Conservation (phyloP, 2,888 invertebrate species). For the Sphaerophoria rueppellii region DNA sequence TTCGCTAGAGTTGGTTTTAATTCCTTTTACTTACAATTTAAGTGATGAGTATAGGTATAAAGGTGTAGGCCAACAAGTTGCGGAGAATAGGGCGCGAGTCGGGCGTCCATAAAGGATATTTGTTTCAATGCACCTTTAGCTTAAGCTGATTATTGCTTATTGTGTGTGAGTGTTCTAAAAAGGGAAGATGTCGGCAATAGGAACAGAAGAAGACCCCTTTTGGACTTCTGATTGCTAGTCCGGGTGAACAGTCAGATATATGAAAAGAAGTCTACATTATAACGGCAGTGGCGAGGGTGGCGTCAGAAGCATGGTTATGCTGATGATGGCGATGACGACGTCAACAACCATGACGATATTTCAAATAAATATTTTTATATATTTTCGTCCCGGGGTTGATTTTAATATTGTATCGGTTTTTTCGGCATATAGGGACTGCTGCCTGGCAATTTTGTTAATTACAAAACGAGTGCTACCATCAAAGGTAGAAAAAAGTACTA, state of each 20-base stretch:
- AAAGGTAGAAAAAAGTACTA: slow-evolving; percentile 44
- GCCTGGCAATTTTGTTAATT: slow-evolving; percentile 82
- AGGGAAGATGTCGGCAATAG: slow-evolving; percentile 49
- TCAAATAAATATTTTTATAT: slow-evolving; percentile 49
- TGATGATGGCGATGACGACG: slow-evolving; percentile 67
- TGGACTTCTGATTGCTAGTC: slow-evolving; percentile 70
- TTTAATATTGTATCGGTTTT: slow-evolving; percentile 72
- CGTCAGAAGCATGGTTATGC: background rate
- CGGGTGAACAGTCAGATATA: slow-evolving; percentile 66
- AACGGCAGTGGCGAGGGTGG: background rate
- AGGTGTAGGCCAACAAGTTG: slow-evolving; percentile 35
- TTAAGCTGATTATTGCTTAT: slow-evolving; percentile 74
- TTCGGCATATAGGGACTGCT: slow-evolving; percentile 54
- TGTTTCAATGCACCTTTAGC: slow-evolving; percentile 74
- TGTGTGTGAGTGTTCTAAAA: slow-evolving; percentile 61
- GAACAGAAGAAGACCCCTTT: slow-evolving; percentile 70
- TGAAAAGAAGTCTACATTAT: slow-evolving; percentile 58
- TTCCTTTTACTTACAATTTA: slow-evolving; percentile 79
- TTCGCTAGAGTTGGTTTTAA: slow-evolving; percentile 82
- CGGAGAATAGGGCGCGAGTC: background rate
- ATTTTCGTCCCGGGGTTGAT: slow-evolving; percentile 68
- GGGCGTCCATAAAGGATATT: slow-evolving; percentile 64
- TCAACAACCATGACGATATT: slow-evolving; percentile 32
- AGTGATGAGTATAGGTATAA: slow-evolving; percentile 27
- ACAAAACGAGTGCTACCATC: slow-evolving; percentile 79